A percentile compares a stretch with the other conserved stretches of the same genome.
Evolutionary conservation across 2,888 invertebrate genomes (phyloP).

Genomic region (Zygogramma bicolorata): DNA sequence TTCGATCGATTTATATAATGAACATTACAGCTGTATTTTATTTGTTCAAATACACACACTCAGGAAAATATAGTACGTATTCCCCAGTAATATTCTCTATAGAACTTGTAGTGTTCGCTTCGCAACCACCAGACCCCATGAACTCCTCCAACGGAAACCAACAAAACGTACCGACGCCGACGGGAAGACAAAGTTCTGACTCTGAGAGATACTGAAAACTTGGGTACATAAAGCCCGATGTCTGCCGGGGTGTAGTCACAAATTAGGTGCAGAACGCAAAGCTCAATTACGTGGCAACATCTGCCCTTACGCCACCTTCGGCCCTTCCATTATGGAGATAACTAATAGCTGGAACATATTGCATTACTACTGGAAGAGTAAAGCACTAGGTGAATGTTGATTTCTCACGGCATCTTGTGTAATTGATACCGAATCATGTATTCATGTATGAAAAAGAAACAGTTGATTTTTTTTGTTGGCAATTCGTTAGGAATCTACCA

Average conservation of each 20-base stretch:
- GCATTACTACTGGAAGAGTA: background rate
- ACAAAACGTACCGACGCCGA: background rate
- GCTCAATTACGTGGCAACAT: constrained; percentile 16
- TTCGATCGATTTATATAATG: no score
- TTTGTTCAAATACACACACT: no score
- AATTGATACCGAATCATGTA: background rate
- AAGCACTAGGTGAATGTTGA: background rate
- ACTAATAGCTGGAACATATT: constrained; percentile 8
- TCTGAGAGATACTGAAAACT: background rate
- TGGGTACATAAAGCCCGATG: background rate
- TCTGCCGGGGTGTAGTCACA: background rate
- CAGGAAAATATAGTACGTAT: no score
- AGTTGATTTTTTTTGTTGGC: background rate
- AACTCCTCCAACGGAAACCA: background rate
- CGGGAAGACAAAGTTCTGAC: background rate
- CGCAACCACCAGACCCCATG: no score
- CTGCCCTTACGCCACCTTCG: constrained; percentile 3
- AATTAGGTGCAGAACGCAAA: background rate
- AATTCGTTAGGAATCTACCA: background rate
- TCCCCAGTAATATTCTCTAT: no score
- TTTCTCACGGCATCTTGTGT: background rate
- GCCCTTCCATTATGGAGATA: constrained; percentile 1
- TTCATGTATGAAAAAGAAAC: background rate
- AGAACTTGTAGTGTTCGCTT: no score
- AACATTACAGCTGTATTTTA: no score